Percentiles rank a stretch among this genome's conserved stretches.
Conservation (phyloP, 1,140 invertebrate species). For the Macrobrachium rosenbergii region DNA sequence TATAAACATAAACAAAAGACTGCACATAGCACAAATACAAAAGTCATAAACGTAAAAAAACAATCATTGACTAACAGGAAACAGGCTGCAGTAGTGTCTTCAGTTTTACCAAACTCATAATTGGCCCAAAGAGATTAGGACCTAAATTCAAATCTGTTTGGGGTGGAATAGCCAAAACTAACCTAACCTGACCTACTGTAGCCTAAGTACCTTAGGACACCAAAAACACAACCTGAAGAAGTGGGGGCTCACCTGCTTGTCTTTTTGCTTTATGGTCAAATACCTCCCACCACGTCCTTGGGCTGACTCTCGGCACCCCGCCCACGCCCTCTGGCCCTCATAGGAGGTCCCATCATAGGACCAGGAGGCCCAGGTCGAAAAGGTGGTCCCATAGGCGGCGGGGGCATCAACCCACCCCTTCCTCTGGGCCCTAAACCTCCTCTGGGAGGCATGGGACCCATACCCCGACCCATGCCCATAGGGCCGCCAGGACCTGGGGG, state of each 20-base stretch:
- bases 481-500: slow-evolving; percentile 29
- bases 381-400: slow-evolving; percentile 51
- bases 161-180: too few species aligned
- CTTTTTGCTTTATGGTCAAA: slow-evolving; percentile 43
- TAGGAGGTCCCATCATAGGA: slow-evolving; percentile 45
- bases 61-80: too few species aligned
- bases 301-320: slow-evolving; percentile 10
- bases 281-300: slow-evolving; percentile 38
- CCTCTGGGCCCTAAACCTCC: slow-evolving; percentile 41
- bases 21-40: too few species aligned
- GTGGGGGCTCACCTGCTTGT: slow-evolving; percentile 31
- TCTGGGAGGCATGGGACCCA: slow-evolving; percentile 47
- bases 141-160: too few species aligned
- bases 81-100: too few species aligned
- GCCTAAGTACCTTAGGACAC: too few species aligned
- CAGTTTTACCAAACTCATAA: too few species aligned
- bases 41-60: too few species aligned
- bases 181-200: too few species aligned
- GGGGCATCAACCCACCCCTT: slow-evolving; percentile 46
- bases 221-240: too few species aligned
- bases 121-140: too few species aligned
- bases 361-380: slow-evolving; percentile 49
- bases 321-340: slow-evolving; percentile 43
- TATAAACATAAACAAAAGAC: too few species aligned
- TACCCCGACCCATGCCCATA: slow-evolving; percentile 16